These are phyloP conservation scores for Athalia rosae DNA, from an alignment of 2,888 invertebrate species.

Conservation along the genomic window DNA sequence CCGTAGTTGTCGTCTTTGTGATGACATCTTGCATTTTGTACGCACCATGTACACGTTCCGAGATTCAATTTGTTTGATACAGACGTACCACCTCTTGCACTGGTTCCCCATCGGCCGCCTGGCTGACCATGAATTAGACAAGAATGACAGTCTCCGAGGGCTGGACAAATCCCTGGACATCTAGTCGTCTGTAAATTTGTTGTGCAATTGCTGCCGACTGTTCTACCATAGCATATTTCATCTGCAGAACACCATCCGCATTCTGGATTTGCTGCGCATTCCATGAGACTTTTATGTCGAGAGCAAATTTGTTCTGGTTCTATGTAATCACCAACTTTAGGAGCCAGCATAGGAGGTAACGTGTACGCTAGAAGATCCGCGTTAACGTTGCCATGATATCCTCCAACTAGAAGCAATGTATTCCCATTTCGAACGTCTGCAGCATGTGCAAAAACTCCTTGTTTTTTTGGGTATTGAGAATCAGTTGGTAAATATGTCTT, in stretches of 20 bases:
- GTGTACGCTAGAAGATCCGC: conserved; percentile 91
- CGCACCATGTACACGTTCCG: conserved; percentile 93
- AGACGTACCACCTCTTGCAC: conserved; percentile 73
- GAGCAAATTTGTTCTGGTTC: conserved; percentile 87
- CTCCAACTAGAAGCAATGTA: conserved; percentile 89
- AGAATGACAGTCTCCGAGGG: conserved; percentile 91
- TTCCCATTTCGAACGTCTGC: conserved; percentile 88
- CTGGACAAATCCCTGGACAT: conserved; percentile 92
- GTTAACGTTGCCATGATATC: conserved; percentile 94
- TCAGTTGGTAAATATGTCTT: conserved; percentile 70
- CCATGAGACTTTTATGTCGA: conserved; percentile 83
- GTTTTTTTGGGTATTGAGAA: conserved; percentile 86
- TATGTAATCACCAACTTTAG: conserved; percentile 78
- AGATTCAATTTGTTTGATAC: conserved; percentile 86
- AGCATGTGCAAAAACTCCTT: conserved; percentile 93
- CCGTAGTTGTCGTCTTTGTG: conserved; percentile 90
- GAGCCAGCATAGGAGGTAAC: conserved; percentile 88
- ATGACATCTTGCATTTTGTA: conserved; percentile 93
- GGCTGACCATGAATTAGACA: conserved; percentile 88
- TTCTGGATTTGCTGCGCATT: conserved; percentile 92
- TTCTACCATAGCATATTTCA: conserved; percentile 86
- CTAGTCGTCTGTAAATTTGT: conserved; percentile 92
- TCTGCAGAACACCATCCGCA: conserved; percentile 96
- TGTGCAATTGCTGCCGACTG: conserved; percentile 91
- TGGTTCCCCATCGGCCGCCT: conserved; percentile 73